Conservation (phyloP, 2,113 vertebrate genomes). For the Felis catus region DNA sequence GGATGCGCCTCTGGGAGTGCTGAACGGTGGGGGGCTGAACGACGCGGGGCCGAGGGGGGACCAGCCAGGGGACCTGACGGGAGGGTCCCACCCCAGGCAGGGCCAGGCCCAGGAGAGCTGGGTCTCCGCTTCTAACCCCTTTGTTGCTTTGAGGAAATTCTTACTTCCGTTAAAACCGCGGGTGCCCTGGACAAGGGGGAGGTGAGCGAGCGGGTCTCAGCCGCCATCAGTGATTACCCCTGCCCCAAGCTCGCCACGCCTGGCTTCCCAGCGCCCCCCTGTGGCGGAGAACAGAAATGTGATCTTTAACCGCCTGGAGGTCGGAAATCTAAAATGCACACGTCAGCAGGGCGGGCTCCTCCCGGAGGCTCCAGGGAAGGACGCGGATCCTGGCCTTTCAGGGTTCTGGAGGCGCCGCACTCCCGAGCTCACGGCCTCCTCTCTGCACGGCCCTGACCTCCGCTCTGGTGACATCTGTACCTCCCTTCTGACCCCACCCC, state of each 20-base stretch:
- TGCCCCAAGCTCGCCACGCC: not conserved
- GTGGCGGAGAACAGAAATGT: not conserved
- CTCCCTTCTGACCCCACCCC: not conserved
- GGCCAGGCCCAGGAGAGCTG: not conserved
- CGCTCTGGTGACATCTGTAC: not conserved
- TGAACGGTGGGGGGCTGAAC: too few species aligned
- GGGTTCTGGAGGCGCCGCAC: not conserved
- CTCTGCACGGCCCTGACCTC: not conserved
- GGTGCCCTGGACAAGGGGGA: not conserved
- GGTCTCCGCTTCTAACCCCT: accelerated
- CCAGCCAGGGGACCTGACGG: too few species aligned
- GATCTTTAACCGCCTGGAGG: accelerated
- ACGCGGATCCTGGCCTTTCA: not conserved
- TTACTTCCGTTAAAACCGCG: accelerated
- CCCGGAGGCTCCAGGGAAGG: not conserved
- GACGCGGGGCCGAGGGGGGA: too few species aligned
- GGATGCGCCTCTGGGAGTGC: too few species aligned
- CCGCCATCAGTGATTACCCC: too few species aligned
- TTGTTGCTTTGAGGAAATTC: not conserved
- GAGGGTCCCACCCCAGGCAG: too few species aligned
- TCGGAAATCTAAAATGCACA: not conserved
- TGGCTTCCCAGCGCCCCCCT: accelerated
- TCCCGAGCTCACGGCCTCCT: not conserved
- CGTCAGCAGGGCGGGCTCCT: not conserved
- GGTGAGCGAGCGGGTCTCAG: not conserved